Base-by-base conservation (phyloP, 1,140 invertebrate species). In the Anastrepha obliqua region DNA sequence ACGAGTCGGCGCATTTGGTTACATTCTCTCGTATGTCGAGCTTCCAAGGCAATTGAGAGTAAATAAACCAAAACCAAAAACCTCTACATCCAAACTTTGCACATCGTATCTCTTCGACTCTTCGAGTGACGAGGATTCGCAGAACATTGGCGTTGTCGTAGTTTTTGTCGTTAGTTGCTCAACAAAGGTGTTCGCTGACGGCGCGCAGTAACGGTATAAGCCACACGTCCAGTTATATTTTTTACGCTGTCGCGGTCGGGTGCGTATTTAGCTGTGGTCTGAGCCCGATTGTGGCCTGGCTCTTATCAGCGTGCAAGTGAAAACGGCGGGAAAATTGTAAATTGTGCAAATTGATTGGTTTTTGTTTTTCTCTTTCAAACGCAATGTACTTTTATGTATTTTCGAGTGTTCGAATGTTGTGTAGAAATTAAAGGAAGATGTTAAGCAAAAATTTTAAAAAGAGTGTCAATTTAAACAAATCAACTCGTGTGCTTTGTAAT, bases 301-400 rank as follows among this genome's bases (percentile, higher is more conserved):
- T 29, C 17, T 58, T 81, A 62, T 55, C 17, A 20, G 47, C 47
- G 7, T 81, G 51, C 74, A n/a, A 20, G 74, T 9, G 51, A 81
- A 81, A 81, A 81, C 74, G 74, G 74, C 74, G 74, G 74, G 74
- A 81, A 81, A 81, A 81, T 81, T 47, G 47, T 51, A 55, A 81
- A 81, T 55, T 81, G 42, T 81, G 11, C 51, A 20, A 81, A 47
- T 29, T 29, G 29, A 29, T 29, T 29, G 29, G 29, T 29, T 29
- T 29, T 29, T 29, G 29, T 29, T 29, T 29, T 29, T 29, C 29
- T 29, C 29, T 29, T 29, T 29, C 29, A 29, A 29, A 29, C 29
- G 29, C 29, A 0, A 29, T 29, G 29, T 29, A 29, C 29, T 29
- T 29, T 29, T 29, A 29, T 29, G 29, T 29, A 29, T 29, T 29